Percentiles rank a stretch among this genome's conserved stretches.
phyloP scores from a whole-genome alignment of 1,140 invertebrate genomes.

The Helicoverpa zea region DNA sequence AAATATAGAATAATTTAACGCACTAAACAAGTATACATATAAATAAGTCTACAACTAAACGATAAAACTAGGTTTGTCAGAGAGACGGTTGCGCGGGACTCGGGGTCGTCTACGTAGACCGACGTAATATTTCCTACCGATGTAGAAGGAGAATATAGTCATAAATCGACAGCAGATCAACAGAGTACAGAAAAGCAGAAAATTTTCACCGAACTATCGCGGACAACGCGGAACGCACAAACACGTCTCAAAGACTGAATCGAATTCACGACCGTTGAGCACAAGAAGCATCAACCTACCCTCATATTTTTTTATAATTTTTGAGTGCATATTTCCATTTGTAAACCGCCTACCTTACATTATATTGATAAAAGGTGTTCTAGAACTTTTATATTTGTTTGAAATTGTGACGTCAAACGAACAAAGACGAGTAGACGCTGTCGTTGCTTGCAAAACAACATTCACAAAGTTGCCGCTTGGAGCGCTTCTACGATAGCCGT shows the following conservation, averaged over 20 bases:
- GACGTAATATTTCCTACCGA: slow-evolving; percentile 57
- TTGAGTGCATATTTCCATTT: neutral
- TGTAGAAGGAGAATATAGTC: slow-evolving; percentile 10
- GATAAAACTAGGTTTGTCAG: slow-evolving; percentile 44
- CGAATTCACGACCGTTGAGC: slow-evolving; percentile 27
- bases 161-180: neutral
- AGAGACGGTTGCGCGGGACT: slow-evolving; percentile 46
- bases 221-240: slow-evolving; percentile 59
- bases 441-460: slow-evolving; percentile 2
- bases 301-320: slow-evolving; percentile 5
- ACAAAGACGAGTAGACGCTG: neutral
- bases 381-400: slow-evolving; percentile 32
- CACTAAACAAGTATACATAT: slow-evolving; percentile 48
- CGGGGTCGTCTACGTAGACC: slow-evolving; percentile 45
- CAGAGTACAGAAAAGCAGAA: slow-evolving; percentile 45
- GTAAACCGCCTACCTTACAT: slow-evolving; percentile 3
- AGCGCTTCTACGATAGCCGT: neutral
- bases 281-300: neutral
- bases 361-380: slow-evolving; percentile 13
- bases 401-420: neutral
- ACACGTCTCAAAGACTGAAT: slow-evolving; percentile 71
- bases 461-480: slow-evolving; percentile 14
- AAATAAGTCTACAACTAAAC: slow-evolving; percentile 46
- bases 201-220: slow-evolving; percentile 58
- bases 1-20: slow-evolving; percentile 63